phyloP scores from a whole-genome alignment of 2,797 vertebrate species.

The Megaceryle alcyon region DNA sequence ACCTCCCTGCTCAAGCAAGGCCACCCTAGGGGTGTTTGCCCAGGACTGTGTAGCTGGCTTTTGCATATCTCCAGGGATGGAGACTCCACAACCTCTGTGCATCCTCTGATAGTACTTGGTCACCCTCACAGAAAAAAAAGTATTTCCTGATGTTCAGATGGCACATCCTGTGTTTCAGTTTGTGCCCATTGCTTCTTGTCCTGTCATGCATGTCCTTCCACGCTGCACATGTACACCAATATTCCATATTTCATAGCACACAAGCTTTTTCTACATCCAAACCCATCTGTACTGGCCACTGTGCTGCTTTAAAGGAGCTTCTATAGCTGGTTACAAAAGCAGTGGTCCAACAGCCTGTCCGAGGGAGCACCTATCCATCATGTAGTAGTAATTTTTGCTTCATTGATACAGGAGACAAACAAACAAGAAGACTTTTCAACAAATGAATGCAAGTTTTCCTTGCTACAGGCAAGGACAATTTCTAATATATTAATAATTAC shows the following conservation, averaged over 20 bases:
- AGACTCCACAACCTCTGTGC: neutral
- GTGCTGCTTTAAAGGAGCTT: neutral
- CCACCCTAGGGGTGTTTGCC: neutral
- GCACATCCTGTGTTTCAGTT: neutral
- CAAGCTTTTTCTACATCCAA: neutral
- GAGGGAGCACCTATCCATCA: neutral
- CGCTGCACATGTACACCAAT: accelerated
- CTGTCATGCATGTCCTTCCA: neutral
- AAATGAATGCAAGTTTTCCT: neutral
- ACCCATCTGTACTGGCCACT: neutral
- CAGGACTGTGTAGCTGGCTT: neutral
- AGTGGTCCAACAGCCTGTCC: neutral
- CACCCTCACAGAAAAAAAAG: neutral
- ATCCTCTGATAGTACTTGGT: neutral
- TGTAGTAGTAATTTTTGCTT: neutral
- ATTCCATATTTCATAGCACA: neutral
- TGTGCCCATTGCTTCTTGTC: neutral
- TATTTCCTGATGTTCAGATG: neutral
- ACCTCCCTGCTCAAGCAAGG: neutral
- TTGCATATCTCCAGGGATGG: neutral
- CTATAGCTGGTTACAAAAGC: neutral
- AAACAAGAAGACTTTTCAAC: neutral
- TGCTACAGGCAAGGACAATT: neutral
- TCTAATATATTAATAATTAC: neutral
- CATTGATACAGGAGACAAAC: neutral